Base-by-base conservation (phyloP, 2,113 vertebrate genomes). In the Apistogramma diplotaenia region DNA sequence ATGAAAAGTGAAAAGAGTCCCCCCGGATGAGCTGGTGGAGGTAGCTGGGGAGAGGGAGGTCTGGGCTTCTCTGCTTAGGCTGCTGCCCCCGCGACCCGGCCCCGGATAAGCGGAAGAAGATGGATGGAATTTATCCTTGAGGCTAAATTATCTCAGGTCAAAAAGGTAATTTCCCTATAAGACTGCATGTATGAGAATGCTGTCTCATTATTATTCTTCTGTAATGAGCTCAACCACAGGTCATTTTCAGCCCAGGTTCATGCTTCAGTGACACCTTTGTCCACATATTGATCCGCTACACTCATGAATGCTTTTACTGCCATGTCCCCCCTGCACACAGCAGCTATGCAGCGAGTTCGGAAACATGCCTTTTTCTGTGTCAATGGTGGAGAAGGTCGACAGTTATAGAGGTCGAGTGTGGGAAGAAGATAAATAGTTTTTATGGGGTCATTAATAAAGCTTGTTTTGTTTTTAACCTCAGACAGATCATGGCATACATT, bases 231-330 rank as follows among this genome's bases (percentile, higher is more conserved):
- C 55, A 49, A 51, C 71, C 67, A 58, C 0, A 13, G 43, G 16
- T 76, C 87, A 84, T 85, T 83, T 58, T 77, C 62, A 61, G 57
- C 13, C 4, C 35, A 51, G 8, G 9, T n/a, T 72, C 35, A 31
- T 84, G 85, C 53, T 86, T 75, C 53, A 40, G 79, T 58, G 59
- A 85, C 60, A 85, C 65, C 55, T 43, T 55, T 37, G 59, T 85
- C 82, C 73, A 78, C 61, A 62, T 83, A 84, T 83, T 70, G 86
- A 83, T 89, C 58, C 11, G 6, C 53, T 72, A 19, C 33, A 49
- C 73, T 78, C 67, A 78, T 46, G 33, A 58, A 72, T 62, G 60
- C 83, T 61, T 83, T 87, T 67, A 71, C 40, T 19, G 49, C 57
- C 77, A 46, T 59, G 60, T 37, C 61, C 67, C 84, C 56, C 56